Conservation (phyloP, 1,140 invertebrate genomes). For the Bombus balteatus region DNA sequence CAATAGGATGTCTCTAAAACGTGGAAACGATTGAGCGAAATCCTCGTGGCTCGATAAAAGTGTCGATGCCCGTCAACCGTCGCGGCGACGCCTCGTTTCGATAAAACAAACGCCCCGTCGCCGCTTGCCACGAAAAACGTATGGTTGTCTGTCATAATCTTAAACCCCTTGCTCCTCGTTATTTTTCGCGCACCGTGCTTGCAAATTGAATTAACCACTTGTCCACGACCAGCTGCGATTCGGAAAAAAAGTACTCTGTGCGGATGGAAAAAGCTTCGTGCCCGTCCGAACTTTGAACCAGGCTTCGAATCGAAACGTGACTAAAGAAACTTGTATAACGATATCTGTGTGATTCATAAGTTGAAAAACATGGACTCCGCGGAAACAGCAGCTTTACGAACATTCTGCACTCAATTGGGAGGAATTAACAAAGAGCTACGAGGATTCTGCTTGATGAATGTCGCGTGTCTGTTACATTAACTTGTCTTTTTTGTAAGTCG, state of each 20-base stretch:
- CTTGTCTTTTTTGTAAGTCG: background rate
- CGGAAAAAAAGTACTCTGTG: background rate
- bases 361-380: background rate
- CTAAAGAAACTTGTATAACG: background rate
- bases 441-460: background rate
- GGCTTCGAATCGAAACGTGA: background rate
- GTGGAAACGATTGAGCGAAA: slow-evolving; percentile 29
- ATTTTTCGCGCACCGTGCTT: background rate
- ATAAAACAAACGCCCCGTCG: slow-evolving; percentile 70
- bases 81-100: slow-evolving; percentile 62
- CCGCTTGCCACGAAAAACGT: slow-evolving; percentile 57
- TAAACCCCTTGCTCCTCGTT: background rate
- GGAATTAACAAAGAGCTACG: background rate
- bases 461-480: background rate
- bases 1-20: slow-evolving; percentile 1
- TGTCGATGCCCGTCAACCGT: slow-evolving; percentile 60
- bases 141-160: slow-evolving; percentile 15
- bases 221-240: background rate
- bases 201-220: background rate
- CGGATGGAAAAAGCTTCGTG: background rate
- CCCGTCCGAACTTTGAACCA: background rate
- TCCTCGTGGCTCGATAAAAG: slow-evolving; percentile 61
- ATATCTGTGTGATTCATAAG: background rate
- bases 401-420: background rate
- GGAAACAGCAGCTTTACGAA: background rate